Conservation (phyloP, 2,888 invertebrate species). For the Pyrrhosoma nymphula region DNA sequence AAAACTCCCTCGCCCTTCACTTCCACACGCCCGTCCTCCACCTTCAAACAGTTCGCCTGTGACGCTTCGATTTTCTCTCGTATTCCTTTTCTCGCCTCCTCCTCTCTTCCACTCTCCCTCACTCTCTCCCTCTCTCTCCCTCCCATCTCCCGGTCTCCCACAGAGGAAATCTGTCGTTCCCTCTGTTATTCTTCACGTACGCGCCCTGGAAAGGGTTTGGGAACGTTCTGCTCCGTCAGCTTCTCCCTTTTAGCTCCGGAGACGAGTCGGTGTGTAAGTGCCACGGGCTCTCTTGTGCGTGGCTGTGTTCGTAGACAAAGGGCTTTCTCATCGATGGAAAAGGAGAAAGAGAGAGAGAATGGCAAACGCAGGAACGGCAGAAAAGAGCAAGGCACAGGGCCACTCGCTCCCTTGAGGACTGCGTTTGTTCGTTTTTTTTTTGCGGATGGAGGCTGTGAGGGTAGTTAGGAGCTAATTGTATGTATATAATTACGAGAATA, state of each 20-base stretch:
- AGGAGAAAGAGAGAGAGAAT: background rate
- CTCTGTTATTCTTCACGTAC: conserved; percentile 30
- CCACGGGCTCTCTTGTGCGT: background rate
- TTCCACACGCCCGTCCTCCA: too few relatives aligned
- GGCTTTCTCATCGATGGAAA: background rate
- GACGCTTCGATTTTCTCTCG: background rate
- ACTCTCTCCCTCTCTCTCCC: background rate
- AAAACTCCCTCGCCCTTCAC: background rate
- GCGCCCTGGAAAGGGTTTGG: background rate
- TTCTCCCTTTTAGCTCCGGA: background rate
- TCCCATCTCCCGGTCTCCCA: background rate
- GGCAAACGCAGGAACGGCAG: too few relatives aligned
- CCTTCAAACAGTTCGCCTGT: background rate
- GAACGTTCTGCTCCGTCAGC: background rate
- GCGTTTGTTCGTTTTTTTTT: background rate
- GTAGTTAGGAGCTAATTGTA: background rate
- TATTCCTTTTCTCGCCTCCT: background rate
- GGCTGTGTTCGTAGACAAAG: background rate
- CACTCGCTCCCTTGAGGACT: background rate
- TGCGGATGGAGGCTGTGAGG: background rate
- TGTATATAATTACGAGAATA: too few relatives aligned
- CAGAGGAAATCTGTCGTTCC: conserved; percentile 24
- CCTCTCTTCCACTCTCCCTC: background rate
- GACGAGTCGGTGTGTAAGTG: background rate
- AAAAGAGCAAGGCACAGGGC: background rate